A percentile compares a stretch with the other conserved stretches of the same genome.
Conservation (phyloP, 2,797 vertebrate species). For the Adelosebastes latens region DNA sequence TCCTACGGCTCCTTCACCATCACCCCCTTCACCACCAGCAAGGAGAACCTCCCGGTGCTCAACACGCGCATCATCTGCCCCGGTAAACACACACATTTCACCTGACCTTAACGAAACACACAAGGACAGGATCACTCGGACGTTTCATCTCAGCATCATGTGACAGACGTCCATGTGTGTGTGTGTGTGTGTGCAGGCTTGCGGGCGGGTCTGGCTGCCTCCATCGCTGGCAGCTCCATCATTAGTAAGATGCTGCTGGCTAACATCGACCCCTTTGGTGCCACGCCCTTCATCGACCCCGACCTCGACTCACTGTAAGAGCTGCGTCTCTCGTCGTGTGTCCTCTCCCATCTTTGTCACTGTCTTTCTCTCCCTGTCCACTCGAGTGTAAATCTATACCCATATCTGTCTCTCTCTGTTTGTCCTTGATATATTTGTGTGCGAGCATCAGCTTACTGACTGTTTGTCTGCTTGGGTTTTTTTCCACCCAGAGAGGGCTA, state of each 20-base stretch:
- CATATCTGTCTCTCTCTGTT: not conserved
- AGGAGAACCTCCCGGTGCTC: slow-evolving; percentile 97
- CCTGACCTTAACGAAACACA: not conserved
- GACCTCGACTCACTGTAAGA: slow-evolving; percentile 97
- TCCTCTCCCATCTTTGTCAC: not conserved
- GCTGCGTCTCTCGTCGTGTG: not conserved
- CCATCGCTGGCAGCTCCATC: slow-evolving; percentile 98
- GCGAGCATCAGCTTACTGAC: not conserved
- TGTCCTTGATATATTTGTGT: not conserved
- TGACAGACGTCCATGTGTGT: slow-evolving; percentile 13
- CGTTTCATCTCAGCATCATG: not conserved
- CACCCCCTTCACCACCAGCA: slow-evolving; percentile 89
- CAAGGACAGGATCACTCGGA: not conserved
- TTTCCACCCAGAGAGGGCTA: slow-evolving; percentile 90
- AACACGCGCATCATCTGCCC: slow-evolving; percentile 98
- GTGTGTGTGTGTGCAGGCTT: slow-evolving; percentile 82
- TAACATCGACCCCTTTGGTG: slow-evolving; percentile 96
- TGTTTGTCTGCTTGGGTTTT: not conserved
- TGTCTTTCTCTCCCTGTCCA: not conserved
- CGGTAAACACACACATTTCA: slow-evolving; percentile 76
- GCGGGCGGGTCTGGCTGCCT: slow-evolving; percentile 95
- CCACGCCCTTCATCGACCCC: slow-evolving; percentile 96
- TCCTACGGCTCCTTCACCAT: slow-evolving; percentile 90
- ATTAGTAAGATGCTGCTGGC: slow-evolving; percentile 99
- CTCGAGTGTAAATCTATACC: not conserved